Evolutionary conservation across 92 coral and sea anemone species (phyloP), one percentile per base, ranked within the genome.

Genomic region (Palythoa grandis): DNA sequence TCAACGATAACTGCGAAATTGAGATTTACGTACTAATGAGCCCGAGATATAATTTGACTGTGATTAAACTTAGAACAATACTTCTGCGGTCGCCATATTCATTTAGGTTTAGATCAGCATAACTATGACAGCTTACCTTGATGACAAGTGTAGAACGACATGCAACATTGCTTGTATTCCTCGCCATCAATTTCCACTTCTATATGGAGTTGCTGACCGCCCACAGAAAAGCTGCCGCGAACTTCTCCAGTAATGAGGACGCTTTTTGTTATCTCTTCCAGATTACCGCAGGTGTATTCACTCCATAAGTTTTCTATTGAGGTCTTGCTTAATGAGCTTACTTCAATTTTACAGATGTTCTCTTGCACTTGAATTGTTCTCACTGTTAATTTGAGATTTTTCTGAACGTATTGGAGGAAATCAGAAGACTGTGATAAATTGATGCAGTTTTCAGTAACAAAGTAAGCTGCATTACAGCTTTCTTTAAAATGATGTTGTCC

Each of bases 171-270:
- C 35, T 77, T 77, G 82, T 77, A 77, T 13, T 77, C 82, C 2
- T 77, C 82, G n/a, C 23, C 69, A 56, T 77, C 82, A 11, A 77
- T 77, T 63, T 77, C 50, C 82, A 58, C 67, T 24, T 77, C 82
- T 13, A 77, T 4, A 11, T 54, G 29, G 24, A 77, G 52, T 12
- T 25, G 39, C 2, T 20, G 61, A 23, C 54, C 3, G 13, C 29
- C 9, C 24, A 0, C 53, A 5, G 57, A 15, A 38, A 38, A 74
- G 24, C 16, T 74, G 12, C 14, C 35, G 1, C 12, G 78, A 12
- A 74, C 52, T 57, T 77, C 68, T 54, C 14, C 48, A n/a, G 82
- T 54, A 20, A 77, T 10, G 56, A 76, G 67, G 14, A 20, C 25
- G 29, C 82, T 52, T 25, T 14, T 56, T 77, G 22, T 25, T 47